phyloP scores from a whole-genome alignment of 2,797 vertebrate species.

The Tangara arthus region DNA sequence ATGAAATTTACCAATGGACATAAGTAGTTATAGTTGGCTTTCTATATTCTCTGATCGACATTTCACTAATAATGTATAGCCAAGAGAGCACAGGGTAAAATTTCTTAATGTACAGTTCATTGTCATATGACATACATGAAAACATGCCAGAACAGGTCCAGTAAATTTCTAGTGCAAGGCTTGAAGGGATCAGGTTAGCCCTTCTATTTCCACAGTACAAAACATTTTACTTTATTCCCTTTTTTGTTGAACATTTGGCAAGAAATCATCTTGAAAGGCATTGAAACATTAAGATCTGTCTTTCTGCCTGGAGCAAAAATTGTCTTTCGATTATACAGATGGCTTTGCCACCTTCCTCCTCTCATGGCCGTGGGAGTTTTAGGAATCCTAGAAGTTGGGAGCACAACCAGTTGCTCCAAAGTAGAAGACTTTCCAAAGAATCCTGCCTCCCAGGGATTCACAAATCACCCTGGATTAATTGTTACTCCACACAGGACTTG shows the following conservation, averaged over 20 bases:
- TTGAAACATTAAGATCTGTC: neutral
- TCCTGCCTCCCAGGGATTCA: neutral
- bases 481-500: neutral
- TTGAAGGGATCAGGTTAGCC: neutral
- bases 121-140: fast-evolving
- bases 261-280: neutral
- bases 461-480: neutral
- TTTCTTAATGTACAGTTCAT: neutral
- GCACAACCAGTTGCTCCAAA: neutral
- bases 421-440: neutral
- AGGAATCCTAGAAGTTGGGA: neutral
- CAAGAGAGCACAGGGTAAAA: neutral
- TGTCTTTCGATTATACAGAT: neutral
- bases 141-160: neutral
- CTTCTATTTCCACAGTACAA: neutral
- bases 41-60: neutral
- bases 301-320: neutral
- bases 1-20: neutral
- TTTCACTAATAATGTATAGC: neutral
- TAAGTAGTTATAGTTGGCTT: neutral
- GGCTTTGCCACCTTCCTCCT: neutral
- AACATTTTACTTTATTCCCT: neutral
- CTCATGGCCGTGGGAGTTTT: neutral
- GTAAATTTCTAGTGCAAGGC: neutral
- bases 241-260: neutral